Conservation (phyloP, 2,113 vertebrate genomes). For the Barnardius zonarius region DNA sequence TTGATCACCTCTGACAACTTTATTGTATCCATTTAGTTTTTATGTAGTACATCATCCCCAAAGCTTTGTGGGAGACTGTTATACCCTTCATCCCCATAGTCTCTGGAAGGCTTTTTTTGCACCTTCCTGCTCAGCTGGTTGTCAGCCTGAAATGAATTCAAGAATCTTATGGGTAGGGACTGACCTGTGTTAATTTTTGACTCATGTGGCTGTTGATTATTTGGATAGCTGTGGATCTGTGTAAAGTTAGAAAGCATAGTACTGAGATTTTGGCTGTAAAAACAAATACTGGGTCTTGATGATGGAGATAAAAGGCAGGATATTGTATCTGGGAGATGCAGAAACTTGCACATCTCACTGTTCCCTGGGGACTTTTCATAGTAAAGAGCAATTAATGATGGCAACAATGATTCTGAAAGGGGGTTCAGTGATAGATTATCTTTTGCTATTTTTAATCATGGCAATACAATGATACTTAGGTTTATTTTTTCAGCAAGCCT, state of each 20-base stretch:
- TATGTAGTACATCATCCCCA: neutral
- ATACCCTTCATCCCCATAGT: neutral
- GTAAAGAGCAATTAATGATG: constrained; percentile 32
- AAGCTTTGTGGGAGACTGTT: neutral
- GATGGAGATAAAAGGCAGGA: neutral
- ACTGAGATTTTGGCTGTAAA: neutral
- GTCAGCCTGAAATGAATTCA: neutral
- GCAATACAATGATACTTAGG: neutral
- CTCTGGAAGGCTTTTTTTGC: neutral
- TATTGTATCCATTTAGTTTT: neutral
- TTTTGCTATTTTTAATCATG: constrained; percentile 12
- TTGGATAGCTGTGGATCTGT: neutral
- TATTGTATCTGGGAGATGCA: neutral
- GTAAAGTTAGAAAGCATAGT: neutral
- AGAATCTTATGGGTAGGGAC: neutral
- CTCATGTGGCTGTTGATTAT: neutral
- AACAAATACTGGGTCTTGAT: neutral
- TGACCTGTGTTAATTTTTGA: neutral
- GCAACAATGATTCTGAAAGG: neutral
- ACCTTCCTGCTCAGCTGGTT: neutral
- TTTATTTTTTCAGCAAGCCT: neutral
- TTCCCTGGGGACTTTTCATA: neutral
- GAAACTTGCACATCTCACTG: neutral
- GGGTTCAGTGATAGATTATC: neutral
- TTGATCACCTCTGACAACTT: neutral